These are phyloP conservation scores for Erebia ligea DNA, from an alignment of 2,888 invertebrate species.

Conservation along the genomic window DNA sequence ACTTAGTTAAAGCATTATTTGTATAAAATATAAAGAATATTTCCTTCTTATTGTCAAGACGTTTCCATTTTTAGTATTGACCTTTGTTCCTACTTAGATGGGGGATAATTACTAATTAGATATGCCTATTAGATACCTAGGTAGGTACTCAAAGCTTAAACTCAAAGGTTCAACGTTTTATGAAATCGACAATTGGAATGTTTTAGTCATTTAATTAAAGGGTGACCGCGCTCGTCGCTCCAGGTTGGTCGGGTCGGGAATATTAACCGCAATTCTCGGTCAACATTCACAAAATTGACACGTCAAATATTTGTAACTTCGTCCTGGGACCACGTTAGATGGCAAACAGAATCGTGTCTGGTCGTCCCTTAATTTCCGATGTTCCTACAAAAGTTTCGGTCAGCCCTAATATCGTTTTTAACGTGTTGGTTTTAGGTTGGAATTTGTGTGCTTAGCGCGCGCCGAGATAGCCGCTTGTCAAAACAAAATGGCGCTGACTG, in stretches of 20 bases:
- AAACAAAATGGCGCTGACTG: constrained; percentile 82
- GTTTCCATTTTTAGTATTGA: too few species aligned
- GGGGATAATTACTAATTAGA: background rate
- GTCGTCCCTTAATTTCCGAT: constrained; percentile 83
- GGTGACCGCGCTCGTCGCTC: constrained; percentile 56
- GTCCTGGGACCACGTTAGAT: constrained; percentile 82
- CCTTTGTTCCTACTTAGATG: too few species aligned
- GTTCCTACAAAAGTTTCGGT: constrained; percentile 63
- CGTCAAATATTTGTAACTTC: constrained; percentile 84
- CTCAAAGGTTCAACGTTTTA: constrained; percentile 43
- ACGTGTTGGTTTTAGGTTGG: constrained; percentile 52
- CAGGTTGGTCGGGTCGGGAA: constrained; percentile 76
- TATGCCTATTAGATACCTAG: background rate
- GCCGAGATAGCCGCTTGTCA: constrained; percentile 77
- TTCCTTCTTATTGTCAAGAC: too few species aligned
- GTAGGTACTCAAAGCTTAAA: background rate
- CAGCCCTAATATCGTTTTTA: constrained; percentile 57
- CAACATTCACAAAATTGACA: constrained; percentile 84
- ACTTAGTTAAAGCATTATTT: too few species aligned
- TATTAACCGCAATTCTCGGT: constrained; percentile 83
- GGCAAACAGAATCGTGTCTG: constrained; percentile 83
- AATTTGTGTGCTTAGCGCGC: constrained; percentile 49
- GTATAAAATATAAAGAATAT: too few species aligned
- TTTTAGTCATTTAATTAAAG: constrained; percentile 81
- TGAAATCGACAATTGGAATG: constrained; percentile 77